A percentile compares a stretch with the other conserved stretches of the same genome.
Evolutionary conservation across 2,113 vertebrate species (phyloP).

Genomic region (Caretta caretta): DNA sequence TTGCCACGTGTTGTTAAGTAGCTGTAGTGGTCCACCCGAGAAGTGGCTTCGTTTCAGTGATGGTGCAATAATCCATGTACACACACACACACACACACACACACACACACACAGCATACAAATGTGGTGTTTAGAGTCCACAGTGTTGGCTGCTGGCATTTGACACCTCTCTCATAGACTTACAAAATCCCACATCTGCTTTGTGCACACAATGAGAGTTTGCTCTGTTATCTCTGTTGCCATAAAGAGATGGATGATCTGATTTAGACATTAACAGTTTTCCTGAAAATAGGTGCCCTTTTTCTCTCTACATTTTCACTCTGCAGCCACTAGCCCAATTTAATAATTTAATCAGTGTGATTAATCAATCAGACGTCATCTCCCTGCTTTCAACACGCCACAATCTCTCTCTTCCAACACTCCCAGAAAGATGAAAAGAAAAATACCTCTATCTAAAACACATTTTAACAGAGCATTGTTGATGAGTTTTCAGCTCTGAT

Average conservation of each 20-base stretch:
- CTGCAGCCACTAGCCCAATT: background rate
- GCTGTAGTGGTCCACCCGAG: background rate
- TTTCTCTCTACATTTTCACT: background rate
- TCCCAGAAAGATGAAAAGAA: background rate
- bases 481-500: background rate
- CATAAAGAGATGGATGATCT: constrained; percentile 22
- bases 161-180: background rate
- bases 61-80: background rate
- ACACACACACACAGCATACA: background rate
- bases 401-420: background rate
- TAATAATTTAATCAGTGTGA: background rate
- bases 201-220: background rate
- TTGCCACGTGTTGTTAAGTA: background rate
- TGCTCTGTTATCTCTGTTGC: rapidly evolving
- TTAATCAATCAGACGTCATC: constrained; percentile 12
- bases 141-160: constrained; percentile 17
- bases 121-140: constrained; percentile 23
- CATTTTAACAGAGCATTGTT: background rate
- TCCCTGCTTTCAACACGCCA: background rate
- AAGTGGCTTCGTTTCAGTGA: background rate
- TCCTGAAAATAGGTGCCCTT: constrained; percentile 20
- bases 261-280: constrained; percentile 41
- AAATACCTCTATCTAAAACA: background rate
- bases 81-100: background rate
- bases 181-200: constrained; percentile 13